Percentiles rank a stretch among this genome's conserved stretches.
Conservation (phyloP, 1,140 invertebrate species). For the Cydia fagiglandana region DNA sequence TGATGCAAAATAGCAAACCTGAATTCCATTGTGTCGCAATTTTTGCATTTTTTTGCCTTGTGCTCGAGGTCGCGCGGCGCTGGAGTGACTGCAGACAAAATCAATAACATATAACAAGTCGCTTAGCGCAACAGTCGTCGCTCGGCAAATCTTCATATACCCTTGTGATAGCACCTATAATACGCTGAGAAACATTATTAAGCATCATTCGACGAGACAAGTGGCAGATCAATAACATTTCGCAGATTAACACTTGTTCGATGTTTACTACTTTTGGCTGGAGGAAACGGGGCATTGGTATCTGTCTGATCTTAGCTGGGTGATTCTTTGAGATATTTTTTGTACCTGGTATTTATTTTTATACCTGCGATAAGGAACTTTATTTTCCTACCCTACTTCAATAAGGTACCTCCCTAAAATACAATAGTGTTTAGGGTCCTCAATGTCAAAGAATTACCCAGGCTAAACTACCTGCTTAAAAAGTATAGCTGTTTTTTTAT, state of each 20-base stretch:
- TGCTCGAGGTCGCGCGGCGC: slow-evolving; percentile 35
- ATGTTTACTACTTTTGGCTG: background rate
- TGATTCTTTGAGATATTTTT: background rate
- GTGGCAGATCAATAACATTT: background rate
- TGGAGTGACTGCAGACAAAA: slow-evolving; percentile 36
- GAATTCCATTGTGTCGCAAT: slow-evolving; percentile 45
- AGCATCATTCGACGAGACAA: background rate
- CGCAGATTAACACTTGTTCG: background rate
- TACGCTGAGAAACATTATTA: slow-evolving; percentile 6
- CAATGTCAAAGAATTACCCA: slow-evolving; percentile 4
- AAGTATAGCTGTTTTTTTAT: background rate
- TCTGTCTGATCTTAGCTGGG: background rate
- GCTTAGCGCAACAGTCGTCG: slow-evolving; percentile 33
- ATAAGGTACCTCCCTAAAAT: background rate
- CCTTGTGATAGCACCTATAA: slow-evolving; percentile 19
- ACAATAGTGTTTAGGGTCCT: background rate
- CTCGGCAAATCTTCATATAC: slow-evolving; percentile 33
- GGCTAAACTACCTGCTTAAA: background rate
- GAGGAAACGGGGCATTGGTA: background rate
- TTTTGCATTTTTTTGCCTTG: slow-evolving; percentile 46
- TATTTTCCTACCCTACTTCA: background rate
- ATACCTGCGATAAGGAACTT: background rate
- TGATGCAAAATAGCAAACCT: slow-evolving; percentile 40
- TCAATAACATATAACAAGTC: slow-evolving; percentile 32
- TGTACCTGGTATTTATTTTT: slow-evolving; percentile 4